Percentiles rank a stretch among this genome's conserved stretches.
Evolutionary conservation across 2,888 invertebrate species (phyloP).

Genomic region (Nemurella pictetii): DNA sequence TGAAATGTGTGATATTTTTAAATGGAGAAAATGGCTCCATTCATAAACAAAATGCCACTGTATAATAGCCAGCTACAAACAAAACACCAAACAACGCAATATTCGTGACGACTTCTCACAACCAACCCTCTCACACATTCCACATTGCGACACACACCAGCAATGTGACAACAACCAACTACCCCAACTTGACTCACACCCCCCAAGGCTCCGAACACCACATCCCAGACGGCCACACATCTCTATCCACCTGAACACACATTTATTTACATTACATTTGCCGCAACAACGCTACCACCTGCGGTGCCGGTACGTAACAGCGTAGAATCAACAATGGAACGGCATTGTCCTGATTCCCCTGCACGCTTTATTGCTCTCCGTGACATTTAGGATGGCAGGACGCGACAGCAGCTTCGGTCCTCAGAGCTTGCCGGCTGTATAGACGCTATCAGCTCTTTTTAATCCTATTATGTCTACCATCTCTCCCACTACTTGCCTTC

Average conservation of each 20-base stretch:
- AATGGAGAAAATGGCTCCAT: no score
- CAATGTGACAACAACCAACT: no score
- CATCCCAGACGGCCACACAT: background rate
- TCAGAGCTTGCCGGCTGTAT: background rate
- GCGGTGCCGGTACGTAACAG: background rate
- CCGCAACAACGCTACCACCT: background rate
- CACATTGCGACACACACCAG: no score
- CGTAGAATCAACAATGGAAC: no score
- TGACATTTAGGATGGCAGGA: background rate
- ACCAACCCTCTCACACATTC: no score
- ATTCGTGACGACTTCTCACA: no score
- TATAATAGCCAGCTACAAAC: no score
- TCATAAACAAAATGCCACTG: no score
- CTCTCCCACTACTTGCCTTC: background rate
- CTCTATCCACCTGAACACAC: background rate
- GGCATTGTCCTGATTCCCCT: background rate
- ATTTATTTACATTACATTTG: background rate
- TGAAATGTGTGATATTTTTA: no score
- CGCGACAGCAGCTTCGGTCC: background rate
- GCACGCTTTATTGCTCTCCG: background rate
- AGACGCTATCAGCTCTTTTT: background rate
- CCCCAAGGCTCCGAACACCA: no score
- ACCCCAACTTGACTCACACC: no score
- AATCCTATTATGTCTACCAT: background rate
- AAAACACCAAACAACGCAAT: no score